phyloP scores from a whole-genome alignment of 2,888 invertebrate genomes.

The Blera fallax region DNA sequence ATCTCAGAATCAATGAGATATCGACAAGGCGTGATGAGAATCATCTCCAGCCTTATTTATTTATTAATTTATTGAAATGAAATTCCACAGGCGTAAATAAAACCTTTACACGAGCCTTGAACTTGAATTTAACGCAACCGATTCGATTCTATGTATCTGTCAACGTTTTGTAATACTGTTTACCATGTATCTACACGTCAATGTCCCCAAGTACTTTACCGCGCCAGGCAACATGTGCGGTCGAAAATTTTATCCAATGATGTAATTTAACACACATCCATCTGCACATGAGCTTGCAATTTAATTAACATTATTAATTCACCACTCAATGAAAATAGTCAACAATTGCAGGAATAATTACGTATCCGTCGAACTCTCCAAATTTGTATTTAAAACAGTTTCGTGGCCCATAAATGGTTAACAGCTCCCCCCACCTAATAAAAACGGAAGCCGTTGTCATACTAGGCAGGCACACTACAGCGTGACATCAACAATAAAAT shows the following conservation, averaged over 20 bases:
- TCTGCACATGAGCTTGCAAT: constrained; percentile 48
- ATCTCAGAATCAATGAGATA: too few species aligned
- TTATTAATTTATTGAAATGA: neutral
- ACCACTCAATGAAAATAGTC: constrained; percentile 17
- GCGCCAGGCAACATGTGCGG: constrained; percentile 4
- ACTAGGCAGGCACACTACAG: constrained; percentile 31
- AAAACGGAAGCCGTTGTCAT: constrained; percentile 62
- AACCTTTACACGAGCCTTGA: neutral
- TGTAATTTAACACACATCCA: constrained; percentile 31
- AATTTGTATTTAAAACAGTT: constrained; percentile 60
- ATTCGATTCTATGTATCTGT: neutral
- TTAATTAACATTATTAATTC: constrained; percentile 43
- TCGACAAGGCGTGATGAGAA: too few species aligned
- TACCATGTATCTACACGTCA: neutral
- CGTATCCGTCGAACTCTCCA: constrained; percentile 28
- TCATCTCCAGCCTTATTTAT: neutral
- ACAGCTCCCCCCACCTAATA: neutral
- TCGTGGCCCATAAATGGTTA: constrained; percentile 40
- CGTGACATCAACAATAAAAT: constrained; percentile 40
- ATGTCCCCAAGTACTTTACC: neutral
- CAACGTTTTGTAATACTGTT: neutral
- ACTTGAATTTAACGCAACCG: constrained; percentile 13
- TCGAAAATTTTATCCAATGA: neutral
- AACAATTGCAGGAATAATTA: constrained; percentile 35
- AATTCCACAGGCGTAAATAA: neutral